phyloP scores from a whole-genome alignment of 2,113 vertebrate genomes.

The Nanorana parkeri region DNA sequence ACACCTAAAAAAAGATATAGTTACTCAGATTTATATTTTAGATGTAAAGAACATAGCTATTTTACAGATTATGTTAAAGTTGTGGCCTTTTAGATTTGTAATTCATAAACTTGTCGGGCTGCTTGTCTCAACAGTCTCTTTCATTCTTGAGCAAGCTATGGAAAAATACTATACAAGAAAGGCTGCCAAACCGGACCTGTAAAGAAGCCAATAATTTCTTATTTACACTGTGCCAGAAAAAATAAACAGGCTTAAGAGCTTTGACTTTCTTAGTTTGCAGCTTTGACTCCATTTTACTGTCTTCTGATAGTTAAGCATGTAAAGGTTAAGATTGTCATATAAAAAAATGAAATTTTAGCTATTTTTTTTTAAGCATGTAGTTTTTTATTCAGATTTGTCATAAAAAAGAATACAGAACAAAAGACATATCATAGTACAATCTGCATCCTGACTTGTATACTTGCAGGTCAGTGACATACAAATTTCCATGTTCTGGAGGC shows the following conservation, averaged over 20 bases:
- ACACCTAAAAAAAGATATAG: too few relatives aligned
- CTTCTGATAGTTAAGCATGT: background rate
- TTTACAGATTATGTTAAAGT: background rate
- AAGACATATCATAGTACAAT: too few relatives aligned
- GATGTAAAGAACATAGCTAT: too few relatives aligned
- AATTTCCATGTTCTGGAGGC: too few relatives aligned
- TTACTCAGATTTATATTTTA: too few relatives aligned
- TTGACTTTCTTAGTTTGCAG: background rate
- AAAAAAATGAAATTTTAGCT: too few relatives aligned
- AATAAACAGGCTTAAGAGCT: constrained; percentile 13
- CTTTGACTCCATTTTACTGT: background rate
- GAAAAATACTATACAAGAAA: constrained; percentile 48
- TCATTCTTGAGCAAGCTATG: constrained; percentile 24
- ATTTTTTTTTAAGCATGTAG: too few relatives aligned
- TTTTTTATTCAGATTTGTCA: too few relatives aligned
- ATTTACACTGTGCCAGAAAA: constrained; percentile 31
- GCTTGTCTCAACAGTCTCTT: background rate
- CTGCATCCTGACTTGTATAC: too few relatives aligned
- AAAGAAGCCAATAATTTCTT: constrained; percentile 11
- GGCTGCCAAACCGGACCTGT: constrained; percentile 15
- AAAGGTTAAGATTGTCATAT: too few relatives aligned
- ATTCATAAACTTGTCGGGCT: background rate
- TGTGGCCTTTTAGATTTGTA: background rate
- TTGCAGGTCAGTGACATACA: too few relatives aligned
- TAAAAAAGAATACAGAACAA: too few relatives aligned